These are phyloP conservation scores for Mesorhabditis belari DNA, from an alignment of 2,888 invertebrate species.

Conservation along the genomic window DNA sequence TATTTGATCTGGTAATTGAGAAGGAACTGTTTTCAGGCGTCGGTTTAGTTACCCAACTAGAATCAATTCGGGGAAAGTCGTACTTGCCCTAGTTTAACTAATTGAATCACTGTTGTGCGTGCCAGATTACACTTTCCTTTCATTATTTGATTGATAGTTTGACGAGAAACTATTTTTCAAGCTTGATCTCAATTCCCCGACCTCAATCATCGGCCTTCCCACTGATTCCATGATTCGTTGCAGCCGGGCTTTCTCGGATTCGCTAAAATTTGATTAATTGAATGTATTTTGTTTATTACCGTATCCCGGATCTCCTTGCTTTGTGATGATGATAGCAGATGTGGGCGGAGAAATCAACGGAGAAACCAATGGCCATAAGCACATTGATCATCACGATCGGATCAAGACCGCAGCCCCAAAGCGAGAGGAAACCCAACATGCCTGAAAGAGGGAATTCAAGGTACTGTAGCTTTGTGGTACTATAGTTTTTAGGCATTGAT, in stretches of 20 bases:
- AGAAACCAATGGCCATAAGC: conserved; percentile 70
- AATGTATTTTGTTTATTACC: conserved; percentile 12
- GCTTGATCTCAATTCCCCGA: too few species aligned
- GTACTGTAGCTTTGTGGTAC: not conserved
- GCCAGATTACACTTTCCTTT: too few species aligned
- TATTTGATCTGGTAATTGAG: too few species aligned
- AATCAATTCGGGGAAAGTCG: too few species aligned
- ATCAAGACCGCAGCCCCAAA: conserved; percentile 42
- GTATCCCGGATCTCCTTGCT: conserved; percentile 5
- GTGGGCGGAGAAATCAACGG: conserved; percentile 87
- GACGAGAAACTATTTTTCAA: too few species aligned
- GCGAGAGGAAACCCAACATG: conserved; percentile 37
- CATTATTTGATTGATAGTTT: too few species aligned
- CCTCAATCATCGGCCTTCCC: conserved; percentile 44
- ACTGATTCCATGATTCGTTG: conserved; percentile 20
- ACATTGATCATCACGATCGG: conserved; percentile 47
- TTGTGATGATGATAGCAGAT: conserved; percentile 77
- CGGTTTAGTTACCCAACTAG: too few species aligned
- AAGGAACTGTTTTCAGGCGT: too few species aligned
- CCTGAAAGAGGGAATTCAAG: conserved; percentile 13
- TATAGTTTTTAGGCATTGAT: too few species aligned
- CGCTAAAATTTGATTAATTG: not conserved
- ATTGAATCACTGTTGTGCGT: too few species aligned
- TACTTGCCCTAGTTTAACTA: too few species aligned
- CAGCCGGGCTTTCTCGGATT: conserved; percentile 8